Evolutionary conservation across 1,140 invertebrate species (phyloP), one percentile per base, ranked within the genome.

Genomic region (Aphelenchoides besseyi): DNA sequence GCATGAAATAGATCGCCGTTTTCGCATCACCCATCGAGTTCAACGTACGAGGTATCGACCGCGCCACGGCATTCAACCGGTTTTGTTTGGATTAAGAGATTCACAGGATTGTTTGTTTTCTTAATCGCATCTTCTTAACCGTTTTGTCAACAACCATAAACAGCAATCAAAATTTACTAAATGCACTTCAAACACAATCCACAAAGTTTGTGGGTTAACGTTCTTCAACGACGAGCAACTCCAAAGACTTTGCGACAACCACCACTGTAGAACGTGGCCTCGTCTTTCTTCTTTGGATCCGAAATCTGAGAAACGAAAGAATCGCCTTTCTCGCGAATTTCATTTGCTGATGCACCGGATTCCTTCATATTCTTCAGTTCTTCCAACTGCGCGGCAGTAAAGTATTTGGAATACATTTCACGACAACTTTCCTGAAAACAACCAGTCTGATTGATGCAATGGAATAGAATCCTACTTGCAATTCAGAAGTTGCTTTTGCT

Each of bases 401-500:
- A 68, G 29, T 2, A 23, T 57, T 68, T 68, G 23, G 23, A 26
- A 18, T 32, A 2, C 54, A 66, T 54, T 9, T 9, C 66, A 36
- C 16, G n/a, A 26, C 1, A 72, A 23, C 52, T 71, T 29, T 37
- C 9, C 18, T 74, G 33, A n/a, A 54, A 66, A 41, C 28, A 29
- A 1, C 16, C 30, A 48, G 18, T 69, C 3, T 29, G 16, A 55
- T 32, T 23, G 48, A 26, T 18, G 18, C 9, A 12, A 28, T 16
- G 2, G 29, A 28, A 1, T 37, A 23, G 41, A 55, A 78, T 5
- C 76, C 76, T 61, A 28, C 66, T 35, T 74, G 5, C 16, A 78
- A 48, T 1, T 53, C 41, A 9, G 64, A 41, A 1, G 48, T 67
- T 1, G 76, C 76, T 18, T 73, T 68, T 33, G n/a, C 41, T 23